Evolutionary conservation across 2,113 vertebrate species (phyloP), one percentile per base, ranked within the genome.

Genomic region (Amphiprion percula): DNA sequence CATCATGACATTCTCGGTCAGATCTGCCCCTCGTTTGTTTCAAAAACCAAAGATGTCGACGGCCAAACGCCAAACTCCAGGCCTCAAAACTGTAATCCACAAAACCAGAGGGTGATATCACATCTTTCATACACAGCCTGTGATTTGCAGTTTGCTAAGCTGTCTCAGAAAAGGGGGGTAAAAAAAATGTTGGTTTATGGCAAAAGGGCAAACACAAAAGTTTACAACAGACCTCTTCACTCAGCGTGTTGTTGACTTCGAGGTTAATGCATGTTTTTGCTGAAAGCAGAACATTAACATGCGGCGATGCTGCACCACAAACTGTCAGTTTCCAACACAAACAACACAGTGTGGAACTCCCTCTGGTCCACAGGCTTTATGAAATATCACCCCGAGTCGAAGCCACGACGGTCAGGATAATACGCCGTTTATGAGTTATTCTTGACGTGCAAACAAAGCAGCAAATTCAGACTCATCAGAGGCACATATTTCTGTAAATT

Each of bases 271-370:
- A 49, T 30, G 10, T 37, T 68, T 69, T 77, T 39, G 23, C 44
- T 54, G 54, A 61, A 62, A 61, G 23, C 62, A 33, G 23, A 78
- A 47, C 33, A 37, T 63, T 58, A 72, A 52, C 39, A 79, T 41
- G 50, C 1, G n/a, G 41, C 28, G 0, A 47, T 63, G 4, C 37
- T 33, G 11, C 15, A 2, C 59, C 73, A 47, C 56, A 77, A 46
- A 44, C 61, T 47, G 58, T 67, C 58, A 70, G 2, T 28, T 28
- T 60, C 49, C 0, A 60, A 66, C 6, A 59, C 71, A 70, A 74
- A 66, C 28, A 68, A 30, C 39, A 74, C 16, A 30, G 64, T 63
- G n/a, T 39, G 19, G 19, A 49, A 75, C 39, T 64, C 41, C 14
- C 46, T n/a, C 0, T 16, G 41, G 41, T 12, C 26, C 44, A 64